Conservation (phyloP, 2,888 invertebrate species). For the Lycia hirtaria region DNA sequence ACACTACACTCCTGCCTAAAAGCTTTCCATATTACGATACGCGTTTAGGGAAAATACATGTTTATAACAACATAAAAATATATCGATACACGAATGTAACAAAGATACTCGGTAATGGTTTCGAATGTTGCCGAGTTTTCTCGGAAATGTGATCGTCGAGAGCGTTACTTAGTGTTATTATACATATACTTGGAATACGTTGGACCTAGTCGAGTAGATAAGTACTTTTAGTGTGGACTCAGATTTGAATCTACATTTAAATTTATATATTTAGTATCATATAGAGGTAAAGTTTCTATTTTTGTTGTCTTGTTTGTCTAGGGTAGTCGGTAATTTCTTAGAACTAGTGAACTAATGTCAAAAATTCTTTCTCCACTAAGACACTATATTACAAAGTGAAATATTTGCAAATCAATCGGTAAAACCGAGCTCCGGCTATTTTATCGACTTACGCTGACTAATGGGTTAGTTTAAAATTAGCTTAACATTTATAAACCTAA, state of each 20-base stretch:
- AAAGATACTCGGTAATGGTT: slow-evolving; percentile 38
- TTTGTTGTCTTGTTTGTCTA: no score
- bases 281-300: no score
- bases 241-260: not conserved
- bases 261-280: no score
- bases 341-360: no score
- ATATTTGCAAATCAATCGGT: no score
- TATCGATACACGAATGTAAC: slow-evolving; percentile 39
- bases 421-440: no score
- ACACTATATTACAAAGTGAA: no score
- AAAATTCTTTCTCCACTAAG: no score
- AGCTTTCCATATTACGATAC: slow-evolving; percentile 45
- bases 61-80: slow-evolving; percentile 44
- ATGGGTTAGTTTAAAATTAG: no score
- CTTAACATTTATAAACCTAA: no score
- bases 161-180: slow-evolving; percentile 17
- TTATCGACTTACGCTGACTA: no score
- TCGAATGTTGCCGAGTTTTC: slow-evolving; percentile 37
- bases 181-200: slow-evolving; percentile 7
- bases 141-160: slow-evolving; percentile 29
- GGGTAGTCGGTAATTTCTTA: no score
- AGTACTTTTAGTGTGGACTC: not conserved
- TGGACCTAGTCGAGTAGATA: slow-evolving; percentile 1
- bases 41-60: slow-evolving; percentile 42
- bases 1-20: slow-evolving; percentile 43